A percentile compares a stretch with the other conserved stretches of the same genome.
These are phyloP conservation scores for Paraescarpia echinospica DNA, from an alignment of 1,140 invertebrate genomes.

Conservation along the genomic window DNA sequence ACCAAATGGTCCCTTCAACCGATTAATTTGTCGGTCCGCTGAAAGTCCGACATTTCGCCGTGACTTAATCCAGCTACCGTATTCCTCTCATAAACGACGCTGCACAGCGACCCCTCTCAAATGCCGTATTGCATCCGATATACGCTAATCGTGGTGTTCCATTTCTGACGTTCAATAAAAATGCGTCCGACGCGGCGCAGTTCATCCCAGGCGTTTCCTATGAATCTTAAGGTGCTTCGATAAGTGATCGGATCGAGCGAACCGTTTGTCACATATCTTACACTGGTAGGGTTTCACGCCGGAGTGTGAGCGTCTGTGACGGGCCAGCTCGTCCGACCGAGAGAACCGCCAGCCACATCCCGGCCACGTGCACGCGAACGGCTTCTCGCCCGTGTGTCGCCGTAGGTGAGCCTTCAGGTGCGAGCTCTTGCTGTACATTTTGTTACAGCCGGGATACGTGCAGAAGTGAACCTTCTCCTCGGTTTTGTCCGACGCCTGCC, in stretches of 20 bases:
- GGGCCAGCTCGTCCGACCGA: slow-evolving; percentile 86
- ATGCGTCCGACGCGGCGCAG: not conserved
- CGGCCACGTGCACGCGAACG: slow-evolving; percentile 86
- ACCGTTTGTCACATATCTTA: slow-evolving; percentile 76
- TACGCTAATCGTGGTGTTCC: not conserved
- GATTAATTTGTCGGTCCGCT: not conserved
- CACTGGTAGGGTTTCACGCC: slow-evolving; percentile 60
- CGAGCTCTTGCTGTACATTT: slow-evolving; percentile 84
- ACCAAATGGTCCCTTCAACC: not conserved
- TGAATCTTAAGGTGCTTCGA: slow-evolving; percentile 81
- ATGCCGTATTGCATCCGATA: not conserved
- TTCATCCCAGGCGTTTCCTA: slow-evolving; percentile 38
- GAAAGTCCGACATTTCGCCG: not conserved
- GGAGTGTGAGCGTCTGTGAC: slow-evolving; percentile 66
- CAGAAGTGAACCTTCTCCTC: slow-evolving; percentile 67
- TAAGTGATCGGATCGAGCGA: slow-evolving; percentile 70
- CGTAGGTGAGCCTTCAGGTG: slow-evolving; percentile 92
- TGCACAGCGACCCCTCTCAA: not conserved
- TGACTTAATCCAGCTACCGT: not conserved
- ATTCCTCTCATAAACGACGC: not conserved
- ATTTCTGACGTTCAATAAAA: not conserved
- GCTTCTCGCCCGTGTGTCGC: slow-evolving; percentile 92
- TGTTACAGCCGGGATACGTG: slow-evolving; percentile 65
- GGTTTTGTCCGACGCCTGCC: slow-evolving; percentile 19
- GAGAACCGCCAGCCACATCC: slow-evolving; percentile 94